These are phyloP conservation scores for Enteromius afrohamiltoni DNA, from an alignment of 2,797 vertebrate species.

Conservation along the genomic window DNA sequence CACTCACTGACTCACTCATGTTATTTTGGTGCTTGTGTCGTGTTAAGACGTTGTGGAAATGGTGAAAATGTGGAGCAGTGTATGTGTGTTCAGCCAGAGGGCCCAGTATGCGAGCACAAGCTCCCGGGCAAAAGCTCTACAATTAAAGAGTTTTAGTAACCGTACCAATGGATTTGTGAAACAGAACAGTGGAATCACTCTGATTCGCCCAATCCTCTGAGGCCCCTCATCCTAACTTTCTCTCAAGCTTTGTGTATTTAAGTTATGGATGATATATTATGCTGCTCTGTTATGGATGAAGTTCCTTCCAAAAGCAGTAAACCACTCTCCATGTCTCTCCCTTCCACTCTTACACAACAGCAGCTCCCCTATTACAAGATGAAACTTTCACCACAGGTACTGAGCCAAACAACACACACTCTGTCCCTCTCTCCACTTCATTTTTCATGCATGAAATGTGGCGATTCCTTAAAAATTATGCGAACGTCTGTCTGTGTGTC, in stretches of 20 bases:
- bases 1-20: conserved; percentile 58
- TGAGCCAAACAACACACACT: conserved; percentile 57
- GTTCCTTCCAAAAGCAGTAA: conserved; percentile 65
- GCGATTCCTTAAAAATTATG: conserved; percentile 7
- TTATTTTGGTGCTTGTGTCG: conserved; percentile 57
- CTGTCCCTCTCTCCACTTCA: conserved; percentile 21
- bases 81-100: conserved; percentile 9
- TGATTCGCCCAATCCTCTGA: conserved; percentile 11
- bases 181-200: conserved; percentile 17
- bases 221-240: conserved; percentile 8
- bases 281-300: conserved; percentile 52
- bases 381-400: conserved; percentile 81
- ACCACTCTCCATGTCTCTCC: conserved; percentile 75
- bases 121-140: conserved; percentile 1
- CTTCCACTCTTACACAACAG: conserved; percentile 73
- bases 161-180: conserved; percentile 8
- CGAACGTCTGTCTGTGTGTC: conserved; percentile 44
- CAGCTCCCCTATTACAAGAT: conserved; percentile 80
- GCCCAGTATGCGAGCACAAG: conserved; percentile 13
- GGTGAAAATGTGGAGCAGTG: conserved; percentile 33
- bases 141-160: conserved; percentile 17
- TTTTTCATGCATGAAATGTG: conserved; percentile 4
- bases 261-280: conserved; percentile 49
- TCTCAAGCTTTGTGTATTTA: conserved; percentile 25
- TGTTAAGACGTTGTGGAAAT: conserved; percentile 44